phyloP scores from a whole-genome alignment of 2,797 vertebrate species.

The Neomorphus geoffroyi region DNA sequence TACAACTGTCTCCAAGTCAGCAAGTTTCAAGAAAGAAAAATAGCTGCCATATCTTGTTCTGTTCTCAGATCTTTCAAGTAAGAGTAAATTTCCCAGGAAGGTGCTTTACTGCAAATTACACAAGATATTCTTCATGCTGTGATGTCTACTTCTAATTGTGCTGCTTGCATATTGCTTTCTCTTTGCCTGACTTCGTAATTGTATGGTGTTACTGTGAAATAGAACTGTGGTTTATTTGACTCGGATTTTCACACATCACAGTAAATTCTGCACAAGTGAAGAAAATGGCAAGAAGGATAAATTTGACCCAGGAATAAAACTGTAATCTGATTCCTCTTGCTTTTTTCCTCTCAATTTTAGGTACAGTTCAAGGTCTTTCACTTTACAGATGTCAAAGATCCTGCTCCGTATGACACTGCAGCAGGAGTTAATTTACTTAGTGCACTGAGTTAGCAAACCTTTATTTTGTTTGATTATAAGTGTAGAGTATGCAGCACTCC shows the following conservation, averaged over 20 bases:
- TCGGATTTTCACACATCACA: neutral
- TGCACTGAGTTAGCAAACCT: neutral
- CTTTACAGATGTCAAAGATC: neutral
- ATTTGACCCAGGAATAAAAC: neutral
- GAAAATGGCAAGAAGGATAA: neutral
- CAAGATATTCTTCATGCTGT: neutral
- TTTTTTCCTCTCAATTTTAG: neutral
- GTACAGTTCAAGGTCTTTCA: neutral
- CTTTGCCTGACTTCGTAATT: neutral
- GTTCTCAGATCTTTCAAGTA: neutral
- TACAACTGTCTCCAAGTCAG: neutral
- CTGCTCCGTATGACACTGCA: neutral
- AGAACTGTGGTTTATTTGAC: neutral
- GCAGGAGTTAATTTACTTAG: neutral
- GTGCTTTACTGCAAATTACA: neutral
- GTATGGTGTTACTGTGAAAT: neutral
- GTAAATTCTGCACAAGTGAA: neutral
- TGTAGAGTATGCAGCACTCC: neutral
- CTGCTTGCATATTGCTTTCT: neutral
- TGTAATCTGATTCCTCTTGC: neutral
- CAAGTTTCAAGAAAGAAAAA: neutral
- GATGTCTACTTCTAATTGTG: neutral
- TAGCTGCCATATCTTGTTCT: neutral
- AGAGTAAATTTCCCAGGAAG: neutral
- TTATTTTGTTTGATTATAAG: neutral